Conservation (phyloP, 2,888 invertebrate species). For the Strigamia transsilvanica region DNA sequence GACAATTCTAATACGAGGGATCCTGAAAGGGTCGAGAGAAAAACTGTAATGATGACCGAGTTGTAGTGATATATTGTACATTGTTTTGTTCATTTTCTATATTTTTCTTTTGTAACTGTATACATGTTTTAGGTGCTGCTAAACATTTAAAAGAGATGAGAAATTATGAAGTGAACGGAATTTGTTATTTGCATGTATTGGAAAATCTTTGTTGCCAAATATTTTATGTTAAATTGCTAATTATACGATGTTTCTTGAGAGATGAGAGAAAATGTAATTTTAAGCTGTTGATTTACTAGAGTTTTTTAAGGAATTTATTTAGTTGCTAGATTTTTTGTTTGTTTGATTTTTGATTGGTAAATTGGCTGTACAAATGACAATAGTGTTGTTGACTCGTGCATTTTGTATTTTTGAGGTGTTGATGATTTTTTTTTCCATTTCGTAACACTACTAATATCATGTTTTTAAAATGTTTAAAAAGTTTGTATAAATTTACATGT, state of each 20-base stretch:
- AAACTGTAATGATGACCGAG: constrained; percentile 60
- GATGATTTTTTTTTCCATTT: background rate
- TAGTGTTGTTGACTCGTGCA: background rate
- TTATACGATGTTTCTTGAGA: background rate
- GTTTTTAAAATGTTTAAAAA: constrained; percentile 3
- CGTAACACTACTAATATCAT: background rate
- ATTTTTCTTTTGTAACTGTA: background rate
- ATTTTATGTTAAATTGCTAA: background rate
- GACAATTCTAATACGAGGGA: constrained; percentile 54
- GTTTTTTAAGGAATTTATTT: background rate
- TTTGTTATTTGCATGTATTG: background rate
- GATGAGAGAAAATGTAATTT: background rate
- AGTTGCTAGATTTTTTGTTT: background rate
- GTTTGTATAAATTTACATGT: constrained; percentile 4
- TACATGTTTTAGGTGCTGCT: constrained; percentile 7
- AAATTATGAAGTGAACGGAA: background rate
- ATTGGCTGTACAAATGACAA: too few relatives aligned
- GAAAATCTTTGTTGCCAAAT: constrained; percentile 14
- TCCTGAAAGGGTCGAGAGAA: constrained; percentile 56
- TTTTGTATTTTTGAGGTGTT: background rate
- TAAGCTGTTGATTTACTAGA: too few relatives aligned
- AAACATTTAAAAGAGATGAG: background rate
- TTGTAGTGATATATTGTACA: constrained; percentile 56
- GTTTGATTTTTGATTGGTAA: background rate
- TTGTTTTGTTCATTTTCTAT: background rate